These are phyloP conservation scores for Notamacropus eugenii DNA, from an alignment of 2,797 vertebrate species.

Conservation along the genomic window DNA sequence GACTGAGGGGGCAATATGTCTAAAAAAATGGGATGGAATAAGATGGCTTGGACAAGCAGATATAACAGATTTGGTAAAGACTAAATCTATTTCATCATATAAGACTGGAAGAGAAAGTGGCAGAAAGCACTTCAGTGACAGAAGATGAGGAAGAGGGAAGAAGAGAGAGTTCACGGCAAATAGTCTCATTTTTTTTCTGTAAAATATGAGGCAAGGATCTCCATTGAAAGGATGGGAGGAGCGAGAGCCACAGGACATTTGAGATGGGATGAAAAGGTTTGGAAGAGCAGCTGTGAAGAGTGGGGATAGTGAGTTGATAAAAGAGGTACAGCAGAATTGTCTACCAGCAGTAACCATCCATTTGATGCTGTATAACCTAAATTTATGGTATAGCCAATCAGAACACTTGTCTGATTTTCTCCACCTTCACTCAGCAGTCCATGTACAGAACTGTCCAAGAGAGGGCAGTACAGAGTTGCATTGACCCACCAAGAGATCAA, in stretches of 20 bases:
- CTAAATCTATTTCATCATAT: too few relatives aligned
- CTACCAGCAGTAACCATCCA: neutral
- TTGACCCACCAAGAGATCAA: neutral
- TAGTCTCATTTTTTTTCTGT: neutral
- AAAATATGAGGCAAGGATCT: neutral
- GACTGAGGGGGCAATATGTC: neutral
- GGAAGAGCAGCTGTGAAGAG: neutral
- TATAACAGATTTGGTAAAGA: too few relatives aligned
- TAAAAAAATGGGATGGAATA: neutral
- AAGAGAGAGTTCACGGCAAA: neutral
- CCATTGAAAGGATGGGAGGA: neutral
- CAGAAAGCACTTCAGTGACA: too few relatives aligned
- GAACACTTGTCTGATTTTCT: neutral
- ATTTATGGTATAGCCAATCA: neutral
- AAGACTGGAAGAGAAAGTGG: too few relatives aligned
- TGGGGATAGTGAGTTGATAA: neutral
- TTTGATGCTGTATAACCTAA: neutral
- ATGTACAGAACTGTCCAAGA: neutral
- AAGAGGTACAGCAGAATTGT: neutral
- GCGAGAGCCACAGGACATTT: neutral
- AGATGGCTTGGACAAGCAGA: too few relatives aligned
- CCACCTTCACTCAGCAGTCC: neutral
- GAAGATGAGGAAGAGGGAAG: too few relatives aligned
- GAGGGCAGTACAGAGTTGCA: neutral
- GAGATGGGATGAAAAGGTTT: neutral